Percentiles rank a stretch among this genome's conserved stretches.
phyloP scores from a whole-genome alignment of 2,113 vertebrate genomes.

The Paralichthys olivaceus region DNA sequence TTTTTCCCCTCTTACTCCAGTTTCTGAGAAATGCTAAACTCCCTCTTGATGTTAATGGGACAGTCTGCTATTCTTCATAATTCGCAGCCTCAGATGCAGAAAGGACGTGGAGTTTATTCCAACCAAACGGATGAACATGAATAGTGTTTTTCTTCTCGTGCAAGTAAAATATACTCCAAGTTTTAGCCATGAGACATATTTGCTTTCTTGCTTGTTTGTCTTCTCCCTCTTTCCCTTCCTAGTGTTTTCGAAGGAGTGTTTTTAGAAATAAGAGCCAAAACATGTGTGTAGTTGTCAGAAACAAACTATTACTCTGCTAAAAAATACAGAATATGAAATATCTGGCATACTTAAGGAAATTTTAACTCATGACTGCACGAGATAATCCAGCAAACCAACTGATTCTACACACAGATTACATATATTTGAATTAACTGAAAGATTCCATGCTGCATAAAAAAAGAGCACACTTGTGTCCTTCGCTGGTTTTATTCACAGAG shows the following conservation, averaged over 20 bases:
- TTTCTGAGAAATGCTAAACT: constrained; percentile 73
- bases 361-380: background rate
- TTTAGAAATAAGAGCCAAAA: background rate
- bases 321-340: background rate
- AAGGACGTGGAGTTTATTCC: constrained; percentile 67
- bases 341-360: background rate
- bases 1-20: constrained; percentile 55
- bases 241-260: background rate
- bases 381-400: constrained; percentile 17
- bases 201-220: constrained; percentile 15
- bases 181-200: constrained; percentile 16
- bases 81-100: constrained; percentile 65
- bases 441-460: constrained; percentile 22
- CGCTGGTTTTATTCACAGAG: constrained; percentile 49
- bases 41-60: constrained; percentile 79
- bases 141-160: constrained; percentile 9
- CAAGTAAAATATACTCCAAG: constrained; percentile 30
- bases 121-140: constrained; percentile 53
- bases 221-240: background rate
- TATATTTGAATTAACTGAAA: constrained; percentile 25
- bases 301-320: background rate
- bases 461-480: constrained; percentile 21
- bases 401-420: constrained; percentile 27
- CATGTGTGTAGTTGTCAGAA: background rate
- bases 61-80: constrained; percentile 71